phyloP scores from a whole-genome alignment of 2,888 invertebrate species.

The Lymantria dispar region DNA sequence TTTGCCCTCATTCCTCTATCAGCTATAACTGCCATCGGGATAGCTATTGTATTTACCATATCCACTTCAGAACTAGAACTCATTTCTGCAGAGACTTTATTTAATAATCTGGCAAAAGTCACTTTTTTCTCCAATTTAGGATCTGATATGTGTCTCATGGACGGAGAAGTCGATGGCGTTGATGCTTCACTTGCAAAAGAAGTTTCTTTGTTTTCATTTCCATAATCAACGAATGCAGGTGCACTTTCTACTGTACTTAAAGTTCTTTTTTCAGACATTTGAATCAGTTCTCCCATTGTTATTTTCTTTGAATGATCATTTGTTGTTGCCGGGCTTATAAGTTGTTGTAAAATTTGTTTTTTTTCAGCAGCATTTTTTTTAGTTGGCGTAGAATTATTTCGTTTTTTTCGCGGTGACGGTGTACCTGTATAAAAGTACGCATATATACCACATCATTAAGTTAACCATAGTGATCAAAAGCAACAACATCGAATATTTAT shows the following conservation, averaged over 20 bases:
- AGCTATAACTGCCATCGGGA: conserved; percentile 72
- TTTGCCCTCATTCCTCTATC: conserved; percentile 66
- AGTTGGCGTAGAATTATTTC: conserved; percentile 90
- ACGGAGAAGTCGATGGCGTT: conserved; percentile 78
- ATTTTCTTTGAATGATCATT: conserved; percentile 84
- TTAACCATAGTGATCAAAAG: conserved; percentile 42
- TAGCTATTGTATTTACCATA: conserved; percentile 77
- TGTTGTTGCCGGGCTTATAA: conserved; percentile 86
- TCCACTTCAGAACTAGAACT: conserved; percentile 88
- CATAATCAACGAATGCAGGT: conserved; percentile 73
- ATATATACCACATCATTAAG: conserved; percentile 24
- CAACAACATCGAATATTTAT: conserved; percentile 60
- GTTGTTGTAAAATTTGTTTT: conserved; percentile 89
- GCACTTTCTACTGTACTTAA: conserved; percentile 74
- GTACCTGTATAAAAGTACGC: conserved; percentile 80
- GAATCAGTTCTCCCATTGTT: conserved; percentile 88
- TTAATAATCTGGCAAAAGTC: conserved; percentile 88
- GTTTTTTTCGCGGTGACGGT: conserved; percentile 89
- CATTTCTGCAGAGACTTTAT: conserved; percentile 90
- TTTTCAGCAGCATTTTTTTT: conserved; percentile 90
- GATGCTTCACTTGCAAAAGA: conserved; percentile 81
- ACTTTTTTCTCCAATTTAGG: conserved; percentile 90
- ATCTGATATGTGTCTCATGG: conserved; percentile 82
- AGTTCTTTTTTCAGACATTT: conserved; percentile 85
- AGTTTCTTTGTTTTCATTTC: conserved; percentile 82